Percentiles rank a stretch among this genome's conserved stretches.
phyloP scores from a whole-genome alignment of 2,797 vertebrate species.

The Coluber constrictor region DNA sequence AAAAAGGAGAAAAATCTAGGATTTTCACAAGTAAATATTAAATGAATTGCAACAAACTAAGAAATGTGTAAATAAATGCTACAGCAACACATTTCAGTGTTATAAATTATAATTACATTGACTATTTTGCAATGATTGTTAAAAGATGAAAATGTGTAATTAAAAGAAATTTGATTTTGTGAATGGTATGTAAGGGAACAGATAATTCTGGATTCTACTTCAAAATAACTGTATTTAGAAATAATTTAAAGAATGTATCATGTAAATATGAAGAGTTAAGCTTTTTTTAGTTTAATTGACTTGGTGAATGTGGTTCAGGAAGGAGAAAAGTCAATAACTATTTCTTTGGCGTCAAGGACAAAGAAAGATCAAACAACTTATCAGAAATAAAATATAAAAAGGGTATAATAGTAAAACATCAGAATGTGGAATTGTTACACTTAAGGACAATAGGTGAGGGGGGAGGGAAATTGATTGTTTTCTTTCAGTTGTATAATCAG shows the following conservation, averaged over 20 bases:
- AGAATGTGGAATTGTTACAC: constrained; percentile 36
- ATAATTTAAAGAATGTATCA: constrained; percentile 30
- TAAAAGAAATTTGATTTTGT: constrained; percentile 18
- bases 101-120: constrained; percentile 30
- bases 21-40: constrained; percentile 27
- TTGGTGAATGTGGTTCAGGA: constrained; percentile 52
- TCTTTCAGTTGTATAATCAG: constrained; percentile 27
- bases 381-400: constrained; percentile 30
- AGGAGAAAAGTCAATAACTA: constrained; percentile 50
- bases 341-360: constrained; percentile 43
- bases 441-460: constrained; percentile 26
- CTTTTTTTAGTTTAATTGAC: constrained; percentile 49
- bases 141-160: constrained; percentile 25
- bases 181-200: constrained; percentile 2
- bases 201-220: constrained; percentile 41
- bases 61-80: constrained; percentile 29
- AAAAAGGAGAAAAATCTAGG: background rate
- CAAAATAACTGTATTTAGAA: constrained; percentile 41
- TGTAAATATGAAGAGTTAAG: constrained; percentile 44
- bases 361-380: constrained; percentile 54
- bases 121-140: constrained; percentile 11
- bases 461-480: constrained; percentile 6
- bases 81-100: constrained; percentile 29
- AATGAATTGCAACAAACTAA: constrained; percentile 37
- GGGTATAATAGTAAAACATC: constrained; percentile 32